Base-by-base conservation (phyloP, 2,797 vertebrate genomes). In the Lycodopsis pacificus region DNA sequence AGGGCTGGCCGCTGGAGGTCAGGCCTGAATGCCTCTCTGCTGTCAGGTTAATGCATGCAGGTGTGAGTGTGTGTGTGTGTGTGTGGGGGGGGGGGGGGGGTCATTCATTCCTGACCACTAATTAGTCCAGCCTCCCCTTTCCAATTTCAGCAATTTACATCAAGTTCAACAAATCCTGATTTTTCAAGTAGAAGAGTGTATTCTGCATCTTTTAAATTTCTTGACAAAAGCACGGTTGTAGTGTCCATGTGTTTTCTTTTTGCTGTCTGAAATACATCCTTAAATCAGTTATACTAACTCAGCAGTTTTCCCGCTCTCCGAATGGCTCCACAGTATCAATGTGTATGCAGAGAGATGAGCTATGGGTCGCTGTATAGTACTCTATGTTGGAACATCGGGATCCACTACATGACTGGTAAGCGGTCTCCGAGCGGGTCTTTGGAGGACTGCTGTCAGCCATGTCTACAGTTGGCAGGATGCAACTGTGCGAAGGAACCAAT, bases 41-140 rank as follows among this genome's bases (percentile, higher is more conserved):
- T 90, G 82, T 88, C 90, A 93, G 87, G 90, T 92, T 92, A 89
- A 91, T 91, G 82, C 36, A 65, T 89, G 80, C 67, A 61, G 73
- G 69, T 61, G 22, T 65, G 73, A 30, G 36, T 64, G 57, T 58
- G 70, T 38, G 69, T 17, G 51, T 34, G 62, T n/a, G 25, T 36
- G n/a, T n/a, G n/a, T n/a, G n/a, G n/a, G n/a, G n/a, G n/a, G n/a
- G n/a, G n/a, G n/a, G 12, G n/a, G 38, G 34, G 19, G 36, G 25
- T 67, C 14, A 74, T 64, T 80, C 57, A 80, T 71, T 82, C 68
- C 64, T 75, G 62, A 85, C 76, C 69, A 46, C 57, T 74, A 82
- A 86, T 88, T 87, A 86, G 27, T 58, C 25, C n/a, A 32, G 8
- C 12, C 7, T 9, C 3, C 11, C 25, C 20, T 17, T 80, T 68